Evolutionary conservation across 1,140 invertebrate species (phyloP).

Genomic region (Neodiprion virginianus): DNA sequence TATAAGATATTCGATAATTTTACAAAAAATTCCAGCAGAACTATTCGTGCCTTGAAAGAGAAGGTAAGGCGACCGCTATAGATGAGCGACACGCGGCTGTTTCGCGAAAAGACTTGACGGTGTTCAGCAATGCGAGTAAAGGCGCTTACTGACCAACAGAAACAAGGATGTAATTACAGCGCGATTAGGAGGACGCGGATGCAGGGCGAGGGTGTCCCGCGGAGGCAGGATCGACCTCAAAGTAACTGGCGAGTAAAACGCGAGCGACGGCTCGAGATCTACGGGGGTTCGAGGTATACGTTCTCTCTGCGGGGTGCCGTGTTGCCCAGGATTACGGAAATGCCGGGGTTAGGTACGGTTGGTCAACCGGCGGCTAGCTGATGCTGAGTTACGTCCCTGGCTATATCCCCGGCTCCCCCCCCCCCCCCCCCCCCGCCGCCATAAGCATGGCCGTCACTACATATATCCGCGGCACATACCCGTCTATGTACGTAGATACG

Average conservation of each 20-base stretch:
- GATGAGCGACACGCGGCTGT: too few species aligned
- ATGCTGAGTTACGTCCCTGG: slow-evolving; percentile 52
- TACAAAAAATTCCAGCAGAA: too few species aligned
- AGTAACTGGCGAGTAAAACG: slow-evolving; percentile 45
- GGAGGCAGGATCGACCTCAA: slow-evolving; percentile 34
- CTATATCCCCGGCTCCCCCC: slow-evolving; percentile 48
- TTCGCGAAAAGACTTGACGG: too few species aligned
- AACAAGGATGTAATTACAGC: background rate
- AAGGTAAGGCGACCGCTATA: too few species aligned
- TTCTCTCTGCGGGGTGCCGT: slow-evolving; percentile 20
- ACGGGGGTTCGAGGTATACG: slow-evolving; percentile 35
- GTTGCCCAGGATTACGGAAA: slow-evolving; percentile 51
- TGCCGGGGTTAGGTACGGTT: slow-evolving; percentile 38
- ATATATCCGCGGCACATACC: too few species aligned
- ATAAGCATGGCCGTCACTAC: background rate
- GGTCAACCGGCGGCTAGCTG: slow-evolving; percentile 38
- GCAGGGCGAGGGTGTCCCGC: background rate
- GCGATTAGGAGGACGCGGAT: background rate
- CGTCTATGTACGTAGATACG: too few species aligned
- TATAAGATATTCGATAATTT: too few species aligned
- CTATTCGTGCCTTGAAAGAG: too few species aligned
- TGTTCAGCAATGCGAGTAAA: too few species aligned
- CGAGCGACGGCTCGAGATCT: slow-evolving; percentile 31
- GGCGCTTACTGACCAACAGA: background rate
- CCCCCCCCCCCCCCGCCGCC: background rate